Base-by-base conservation (phyloP, 2,888 invertebrate genomes). In the Laothoe populi region DNA sequence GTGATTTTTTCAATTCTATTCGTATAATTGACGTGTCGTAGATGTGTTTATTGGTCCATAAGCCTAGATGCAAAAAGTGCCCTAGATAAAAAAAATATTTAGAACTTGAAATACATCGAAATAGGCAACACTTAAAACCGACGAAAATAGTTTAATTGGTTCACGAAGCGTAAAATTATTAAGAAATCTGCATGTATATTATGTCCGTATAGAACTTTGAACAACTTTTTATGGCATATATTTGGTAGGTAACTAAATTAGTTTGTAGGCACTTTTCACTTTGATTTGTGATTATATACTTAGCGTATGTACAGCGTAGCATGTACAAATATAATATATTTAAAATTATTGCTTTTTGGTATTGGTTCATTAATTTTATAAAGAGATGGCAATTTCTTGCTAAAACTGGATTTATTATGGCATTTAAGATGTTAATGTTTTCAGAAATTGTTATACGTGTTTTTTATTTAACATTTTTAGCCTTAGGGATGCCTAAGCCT, bases 21-120 rank as follows among this genome's bases (percentile, higher is more conserved):
- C 70, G 70, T 71, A 75, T 90, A 90, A 90, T 90, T 90, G 90
- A 90, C 90, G 72, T 78, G 68, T 71, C 75, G 83, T 87, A 86
- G 82, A 78, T 68, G 62, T 64, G 63, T 80, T 80, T 66, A 72
- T 88, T 89, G 87, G 87, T 89, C 87, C 87, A 70, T 83, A 83
- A 65, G 49, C 70, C 75, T 77, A 70, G 57, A 7, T 10, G 38
- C 40, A 48, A 40, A 60, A 60, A 40, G 38, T 60, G 24, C 23
- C 48, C 19, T 7, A 13, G 19, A 1, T 24, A 7, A 7, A 16
- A 44, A 44, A 44, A 44, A 16, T 7, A 7, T 40, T 40, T 40
- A n/a, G 3, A 8, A 10, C n/a, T n/a, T 38, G 38, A 11, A 26
- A 44, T 19, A 3, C 16, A 8, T 19, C 23, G 19, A 31, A 7